A percentile compares a stretch with the other conserved stretches of the same genome.
Conservation (phyloP, 2,888 invertebrate species). For the Villa cingulata region DNA sequence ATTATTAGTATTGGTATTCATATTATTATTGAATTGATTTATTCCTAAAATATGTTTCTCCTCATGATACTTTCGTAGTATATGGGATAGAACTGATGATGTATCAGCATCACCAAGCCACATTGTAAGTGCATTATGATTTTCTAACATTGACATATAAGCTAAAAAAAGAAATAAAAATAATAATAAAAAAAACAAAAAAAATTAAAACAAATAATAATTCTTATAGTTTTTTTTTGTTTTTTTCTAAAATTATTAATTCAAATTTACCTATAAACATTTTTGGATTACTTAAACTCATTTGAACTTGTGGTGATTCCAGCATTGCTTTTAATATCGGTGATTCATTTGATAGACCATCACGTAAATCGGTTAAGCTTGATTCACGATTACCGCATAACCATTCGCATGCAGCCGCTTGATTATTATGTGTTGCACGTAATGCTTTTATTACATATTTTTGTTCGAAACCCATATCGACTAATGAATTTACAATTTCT, state of each 20-base stretch:
- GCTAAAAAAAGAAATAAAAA: constrained; percentile 34
- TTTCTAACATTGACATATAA: constrained; percentile 53
- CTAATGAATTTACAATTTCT: constrained; percentile 25
- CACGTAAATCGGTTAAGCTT: constrained; percentile 42
- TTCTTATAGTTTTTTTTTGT: too few relatives aligned
- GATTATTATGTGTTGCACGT: constrained; percentile 47
- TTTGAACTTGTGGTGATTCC: constrained; percentile 48
- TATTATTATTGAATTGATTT: constrained; percentile 31
- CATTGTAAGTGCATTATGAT: constrained; percentile 45
- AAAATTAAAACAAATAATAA: too few relatives aligned
- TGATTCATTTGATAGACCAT: constrained; percentile 45
- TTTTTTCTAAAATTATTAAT: too few relatives aligned
- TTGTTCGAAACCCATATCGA: constrained; percentile 49
- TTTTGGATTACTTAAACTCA: constrained; percentile 50
- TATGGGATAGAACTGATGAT: constrained; percentile 49
- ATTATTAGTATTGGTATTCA: not conserved
- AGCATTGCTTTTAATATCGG: constrained; percentile 50
- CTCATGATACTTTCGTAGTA: constrained; percentile 49
- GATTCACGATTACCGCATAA: constrained; percentile 44
- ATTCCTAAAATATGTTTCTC: constrained; percentile 46
- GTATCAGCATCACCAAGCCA: constrained; percentile 57
- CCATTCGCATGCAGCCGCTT: constrained; percentile 51
- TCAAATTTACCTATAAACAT: constrained; percentile 45
- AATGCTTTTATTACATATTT: constrained; percentile 44
- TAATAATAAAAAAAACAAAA: too few relatives aligned